Evolutionary conservation across 2,888 invertebrate species (phyloP).

Genomic region (Aphidoletes aphidimyza): DNA sequence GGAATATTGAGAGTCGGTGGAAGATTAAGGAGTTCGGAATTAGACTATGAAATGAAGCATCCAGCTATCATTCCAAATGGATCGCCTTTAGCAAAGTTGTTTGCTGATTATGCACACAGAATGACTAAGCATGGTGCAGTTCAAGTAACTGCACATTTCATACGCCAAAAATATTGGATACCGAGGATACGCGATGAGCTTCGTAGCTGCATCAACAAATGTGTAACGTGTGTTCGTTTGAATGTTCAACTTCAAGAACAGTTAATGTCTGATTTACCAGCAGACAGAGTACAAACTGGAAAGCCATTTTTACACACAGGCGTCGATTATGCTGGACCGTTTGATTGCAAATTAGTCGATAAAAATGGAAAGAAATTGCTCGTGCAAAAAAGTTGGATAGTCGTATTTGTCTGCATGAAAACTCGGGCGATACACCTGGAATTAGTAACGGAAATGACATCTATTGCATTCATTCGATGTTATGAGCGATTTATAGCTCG

Average conservation of each 20-base stretch:
- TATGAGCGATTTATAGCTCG: too few species aligned
- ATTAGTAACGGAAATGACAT: conserved; percentile 57
- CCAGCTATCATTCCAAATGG: neutral
- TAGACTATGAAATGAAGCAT: neutral
- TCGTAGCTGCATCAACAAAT: too few species aligned
- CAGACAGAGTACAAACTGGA: too few species aligned
- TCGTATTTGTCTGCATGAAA: conserved; percentile 57
- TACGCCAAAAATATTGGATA: neutral
- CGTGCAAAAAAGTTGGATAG: conserved; percentile 57
- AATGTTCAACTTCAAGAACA: too few species aligned
- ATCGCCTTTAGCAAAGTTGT: neutral
- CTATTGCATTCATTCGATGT: conserved; percentile 57
- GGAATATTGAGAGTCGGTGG: neutral
- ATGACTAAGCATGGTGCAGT: neutral
- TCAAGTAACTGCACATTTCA: neutral
- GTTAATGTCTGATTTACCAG: neutral
- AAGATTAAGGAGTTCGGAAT: neutral
- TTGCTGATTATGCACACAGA: neutral
- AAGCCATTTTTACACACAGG: neutral
- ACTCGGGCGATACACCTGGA: conserved; percentile 58
- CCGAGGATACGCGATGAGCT: neutral
- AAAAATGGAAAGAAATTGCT: conserved; percentile 48
- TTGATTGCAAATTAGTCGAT: conserved; percentile 55
- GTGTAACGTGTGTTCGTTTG: too few species aligned
- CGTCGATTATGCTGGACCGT: conserved; percentile 39